Base-by-base conservation (phyloP, 2,113 vertebrate genomes). In the Sorex araneus region DNA sequence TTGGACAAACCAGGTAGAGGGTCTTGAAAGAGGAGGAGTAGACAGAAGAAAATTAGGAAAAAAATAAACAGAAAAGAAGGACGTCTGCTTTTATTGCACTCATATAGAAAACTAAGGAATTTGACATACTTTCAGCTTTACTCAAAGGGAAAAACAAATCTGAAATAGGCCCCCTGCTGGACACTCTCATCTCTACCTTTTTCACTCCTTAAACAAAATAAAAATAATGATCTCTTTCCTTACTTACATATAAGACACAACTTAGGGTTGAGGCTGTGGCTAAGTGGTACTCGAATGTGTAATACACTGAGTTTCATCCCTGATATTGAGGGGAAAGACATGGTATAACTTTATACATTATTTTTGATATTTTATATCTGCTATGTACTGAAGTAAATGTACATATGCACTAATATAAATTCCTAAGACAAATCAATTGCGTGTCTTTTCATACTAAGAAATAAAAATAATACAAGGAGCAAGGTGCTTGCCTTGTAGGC, bases 141-240 rank as follows among this genome's bases (percentile, higher is more conserved):
- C 1, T 45, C 77, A 50, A 86, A 28, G 28, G 25, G 28, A 77
- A 70, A 70, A 95, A 82, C 2, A 80, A 87, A 47, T 6, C 23
- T 25, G 45, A 87, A 91, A 75, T 82, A 73, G 71, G 70, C 82
- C 87, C 74, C 88, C 90, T 94, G 13, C 90, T 97, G 93, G 90
- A 19, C 79, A 82, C 16, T 94, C 25, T 32, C 32, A 83, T 87
- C 67, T 94, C 80, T 94, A 50, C 36, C 64, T 27, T 74, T 60
- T 34, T 32, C 69, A 15, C 6, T 47, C 9, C 36, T 86, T 36
- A 1, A 86, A 70, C 43, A 79, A 47, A 13, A 40, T 28, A 27
- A 50, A 27, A 57, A 69, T 30, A 75, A 66, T 67, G 64, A 79
- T 43, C 2, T 45, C 8, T 36, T 67, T 78, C 1, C 21, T 83